These are phyloP conservation scores for Melanotaenia parkinsoni DNA, from an alignment of 2,797 vertebrate species.

Conservation along the genomic window DNA sequence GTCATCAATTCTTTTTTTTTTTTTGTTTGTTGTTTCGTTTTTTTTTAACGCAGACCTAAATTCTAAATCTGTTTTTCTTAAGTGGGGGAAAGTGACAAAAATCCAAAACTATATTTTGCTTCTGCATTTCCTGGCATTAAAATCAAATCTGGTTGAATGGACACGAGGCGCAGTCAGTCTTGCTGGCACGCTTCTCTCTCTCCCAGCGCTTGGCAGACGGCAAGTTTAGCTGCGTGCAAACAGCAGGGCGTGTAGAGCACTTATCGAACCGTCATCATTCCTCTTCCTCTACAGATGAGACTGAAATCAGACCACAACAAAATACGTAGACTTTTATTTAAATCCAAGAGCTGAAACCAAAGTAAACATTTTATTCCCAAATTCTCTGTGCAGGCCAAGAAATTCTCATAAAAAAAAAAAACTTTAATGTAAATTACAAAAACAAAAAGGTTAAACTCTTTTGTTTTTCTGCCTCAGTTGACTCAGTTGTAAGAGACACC, in stretches of 20 bases:
- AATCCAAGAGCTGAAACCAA: not conserved
- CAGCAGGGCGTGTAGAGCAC: conserved; percentile 25
- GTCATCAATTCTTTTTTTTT: conserved; percentile 1
- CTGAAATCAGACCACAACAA: conserved; percentile 5
- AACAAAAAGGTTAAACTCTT: not conserved
- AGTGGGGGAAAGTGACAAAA: conserved; percentile 9
- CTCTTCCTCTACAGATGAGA: conserved; percentile 2
- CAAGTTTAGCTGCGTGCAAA: conserved; percentile 42
- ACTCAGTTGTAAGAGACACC: no score
- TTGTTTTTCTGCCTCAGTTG: not conserved
- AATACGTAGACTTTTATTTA: conserved; percentile 2
- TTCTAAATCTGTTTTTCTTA: conserved; percentile 32
- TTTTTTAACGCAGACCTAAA: conserved; percentile 12
- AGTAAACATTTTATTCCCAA: not conserved
- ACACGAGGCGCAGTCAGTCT: conserved; percentile 29
- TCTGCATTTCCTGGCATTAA: conserved; percentile 44
- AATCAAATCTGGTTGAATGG: conserved; percentile 33
- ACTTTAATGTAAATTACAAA: conserved; percentile 2
- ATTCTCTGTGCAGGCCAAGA: not conserved
- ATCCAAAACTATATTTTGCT: conserved; percentile 49
- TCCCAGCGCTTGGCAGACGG: conserved; percentile 34
- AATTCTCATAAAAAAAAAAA: not conserved
- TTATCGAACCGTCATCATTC: conserved; percentile 23
- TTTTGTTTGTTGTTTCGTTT: not conserved
- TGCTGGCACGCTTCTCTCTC: conserved; percentile 25